Evolutionary conservation across 2,888 invertebrate species (phyloP), one percentile per base, ranked within the genome.

Genomic region (Sinhomidia bicolor): DNA sequence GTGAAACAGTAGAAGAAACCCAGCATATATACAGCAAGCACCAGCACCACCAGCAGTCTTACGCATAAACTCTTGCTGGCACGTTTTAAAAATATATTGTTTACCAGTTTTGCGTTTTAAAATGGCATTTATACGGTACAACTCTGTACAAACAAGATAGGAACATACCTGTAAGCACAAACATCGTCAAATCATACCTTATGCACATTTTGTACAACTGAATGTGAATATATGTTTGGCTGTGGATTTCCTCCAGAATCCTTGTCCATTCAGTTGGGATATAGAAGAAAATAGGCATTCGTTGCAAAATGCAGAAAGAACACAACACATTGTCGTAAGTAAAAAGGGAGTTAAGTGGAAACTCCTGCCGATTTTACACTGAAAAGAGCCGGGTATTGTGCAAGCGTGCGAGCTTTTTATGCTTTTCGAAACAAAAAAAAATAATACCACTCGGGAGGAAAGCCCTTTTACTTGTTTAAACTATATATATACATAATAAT

Each of bases 321-420:
- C 44, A 36, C 44, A 41, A 36, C 14, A 9, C 36, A 36, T 36
- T 36, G 68, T 36, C 7, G 36, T 36, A 68, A n/a, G 7, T 20
- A n/a, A 36, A 36, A 54, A 32, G 14, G 20, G 57, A 74, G 76
- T 54, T 41, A 47, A 84, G 68, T 78, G 78, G 65, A 85, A 85
- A 85, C 65, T 78, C 85, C 36, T 78, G 78, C 79, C 79, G 85
- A 85, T 85, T 85, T 85, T 65, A 78, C 79, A 85, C 79, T 78
- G 47, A 80, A 79, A 54, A 23, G 65, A 85, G 20, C 68, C 36
- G 47, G 17, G 79, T 17, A 85, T 85, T 85, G 51, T 51, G 74
- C 29, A 26, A 51, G 23, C 9, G 78, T 32, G 32, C 29, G 60
- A 7, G 51, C 47, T 47, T 47, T 62, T 29, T 62, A 20, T 68